These are phyloP conservation scores for Drosophila obscura DNA, from an alignment of 1,140 invertebrate species.

Conservation along the genomic window DNA sequence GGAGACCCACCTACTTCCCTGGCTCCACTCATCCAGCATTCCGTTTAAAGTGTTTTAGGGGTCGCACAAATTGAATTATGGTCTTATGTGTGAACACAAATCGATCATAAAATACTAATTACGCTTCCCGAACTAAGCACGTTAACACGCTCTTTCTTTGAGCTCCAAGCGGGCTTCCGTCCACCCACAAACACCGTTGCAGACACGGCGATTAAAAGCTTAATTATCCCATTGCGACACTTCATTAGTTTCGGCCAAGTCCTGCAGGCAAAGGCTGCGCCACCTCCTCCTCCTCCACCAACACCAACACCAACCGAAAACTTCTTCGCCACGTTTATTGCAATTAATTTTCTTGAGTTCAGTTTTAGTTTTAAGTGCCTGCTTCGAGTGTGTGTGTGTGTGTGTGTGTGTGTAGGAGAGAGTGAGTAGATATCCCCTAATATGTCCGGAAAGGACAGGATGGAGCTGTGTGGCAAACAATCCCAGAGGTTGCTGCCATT, in stretches of 20 bases:
- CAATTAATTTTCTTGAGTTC: slow-evolving; percentile 79
- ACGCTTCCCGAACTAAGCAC: slow-evolving; percentile 55
- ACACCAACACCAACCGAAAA: slow-evolving; percentile 7
- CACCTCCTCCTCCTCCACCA: slow-evolving; percentile 9
- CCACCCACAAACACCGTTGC: slow-evolving; percentile 35
- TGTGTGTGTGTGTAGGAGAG: not conserved
- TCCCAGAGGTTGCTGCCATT: too few relatives aligned
- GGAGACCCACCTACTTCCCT: not conserved
- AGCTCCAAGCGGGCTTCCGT: slow-evolving; percentile 21
- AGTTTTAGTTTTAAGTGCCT: slow-evolving; percentile 74
- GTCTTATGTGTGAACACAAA: slow-evolving; percentile 71
- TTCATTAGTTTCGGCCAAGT: slow-evolving; percentile 76
- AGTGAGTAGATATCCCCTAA: slow-evolving; percentile 7
- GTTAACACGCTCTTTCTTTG: slow-evolving; percentile 51
- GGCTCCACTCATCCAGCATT: not conserved
- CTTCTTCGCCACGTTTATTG: slow-evolving; percentile 72
- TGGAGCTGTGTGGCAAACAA: too few relatives aligned
- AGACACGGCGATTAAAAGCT: slow-evolving; percentile 74
- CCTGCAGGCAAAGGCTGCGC: slow-evolving; percentile 40
- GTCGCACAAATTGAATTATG: slow-evolving; percentile 75
- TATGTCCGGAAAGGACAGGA: slow-evolving; percentile 8
- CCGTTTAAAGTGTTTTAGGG: slow-evolving; percentile 46
- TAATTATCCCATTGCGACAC: slow-evolving; percentile 82
- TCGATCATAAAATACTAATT: slow-evolving; percentile 82
- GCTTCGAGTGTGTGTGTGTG: slow-evolving; percentile 25